These are phyloP conservation scores for Drosophila tanythrix DNA, from an alignment of 2,888 invertebrate genomes.

Conservation along the genomic window DNA sequence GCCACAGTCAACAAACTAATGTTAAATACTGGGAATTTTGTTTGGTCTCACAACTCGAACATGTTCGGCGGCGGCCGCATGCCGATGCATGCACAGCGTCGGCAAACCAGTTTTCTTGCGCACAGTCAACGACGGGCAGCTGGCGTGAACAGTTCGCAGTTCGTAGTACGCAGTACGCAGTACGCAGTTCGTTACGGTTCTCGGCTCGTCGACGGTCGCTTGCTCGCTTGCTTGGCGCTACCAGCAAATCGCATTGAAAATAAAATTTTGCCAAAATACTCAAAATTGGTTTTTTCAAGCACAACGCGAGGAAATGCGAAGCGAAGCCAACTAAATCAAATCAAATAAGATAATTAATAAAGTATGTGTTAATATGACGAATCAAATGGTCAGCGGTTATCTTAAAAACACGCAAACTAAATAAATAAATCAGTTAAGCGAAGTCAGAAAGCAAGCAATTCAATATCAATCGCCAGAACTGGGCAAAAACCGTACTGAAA, in stretches of 20 bases:
- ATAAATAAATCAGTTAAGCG: slow-evolving; percentile 61
- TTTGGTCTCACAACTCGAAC: slow-evolving; percentile 44
- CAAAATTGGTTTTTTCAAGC: slow-evolving; percentile 74
- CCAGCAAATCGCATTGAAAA: slow-evolving; percentile 58
- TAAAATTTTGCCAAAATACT: slow-evolving; percentile 63
- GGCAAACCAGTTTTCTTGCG: slow-evolving; percentile 64
- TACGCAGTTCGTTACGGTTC: slow-evolving; percentile 35
- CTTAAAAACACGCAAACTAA: slow-evolving; percentile 62
- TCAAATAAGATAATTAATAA: slow-evolving; percentile 35
- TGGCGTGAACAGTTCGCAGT: slow-evolving; percentile 58
- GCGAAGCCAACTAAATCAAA: slow-evolving; percentile 52
- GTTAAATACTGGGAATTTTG: slow-evolving; percentile 50
- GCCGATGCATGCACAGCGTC: slow-evolving; percentile 47
- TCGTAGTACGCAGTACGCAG: slow-evolving; percentile 27
- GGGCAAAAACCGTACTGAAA: slow-evolving; percentile 43
- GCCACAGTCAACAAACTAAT: slow-evolving; percentile 35
- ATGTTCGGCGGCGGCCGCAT: slow-evolving; percentile 48
- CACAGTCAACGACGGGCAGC: slow-evolving; percentile 71
- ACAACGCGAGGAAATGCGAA: slow-evolving; percentile 69
- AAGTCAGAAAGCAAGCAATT: slow-evolving; percentile 41
- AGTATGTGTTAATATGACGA: slow-evolving; percentile 61
- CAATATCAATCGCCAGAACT: slow-evolving; percentile 36
- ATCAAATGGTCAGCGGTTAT: slow-evolving; percentile 66
- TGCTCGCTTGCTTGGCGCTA: slow-evolving; percentile 73
- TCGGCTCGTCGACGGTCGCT: slow-evolving; percentile 54